Conservation (phyloP, 2,888 invertebrate species). For the Cosmorhoe ocellata region DNA sequence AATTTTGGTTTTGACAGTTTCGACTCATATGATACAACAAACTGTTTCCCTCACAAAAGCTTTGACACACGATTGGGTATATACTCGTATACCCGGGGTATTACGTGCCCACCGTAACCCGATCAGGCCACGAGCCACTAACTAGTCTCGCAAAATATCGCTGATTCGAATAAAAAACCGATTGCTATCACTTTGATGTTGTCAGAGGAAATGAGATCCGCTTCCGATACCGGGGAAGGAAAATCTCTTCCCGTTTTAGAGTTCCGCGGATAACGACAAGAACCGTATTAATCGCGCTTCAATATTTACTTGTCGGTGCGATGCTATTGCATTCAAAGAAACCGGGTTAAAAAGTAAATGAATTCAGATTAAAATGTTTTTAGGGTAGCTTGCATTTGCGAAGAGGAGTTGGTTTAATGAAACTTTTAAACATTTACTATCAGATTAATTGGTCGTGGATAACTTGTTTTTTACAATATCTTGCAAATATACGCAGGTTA, state of each 20-base stretch:
- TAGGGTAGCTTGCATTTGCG: background rate
- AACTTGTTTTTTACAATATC: too few species aligned
- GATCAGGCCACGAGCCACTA: conserved; percentile 49
- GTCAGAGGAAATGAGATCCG: conserved; percentile 81
- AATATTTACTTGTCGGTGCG: conserved; percentile 58
- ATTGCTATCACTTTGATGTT: conserved; percentile 81
- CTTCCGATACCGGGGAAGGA: conserved; percentile 77
- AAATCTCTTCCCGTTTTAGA: conserved; percentile 73
- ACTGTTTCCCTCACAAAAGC: conserved; percentile 10
- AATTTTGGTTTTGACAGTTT: too few species aligned
- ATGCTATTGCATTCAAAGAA: conserved; percentile 25
- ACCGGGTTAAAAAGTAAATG: conserved; percentile 4
- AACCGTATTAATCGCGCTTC: conserved; percentile 57
- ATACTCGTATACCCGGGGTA: conserved; percentile 15
- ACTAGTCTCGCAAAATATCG: conserved; percentile 77
- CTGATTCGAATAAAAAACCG: conserved; percentile 79
- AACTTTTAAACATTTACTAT: too few species aligned
- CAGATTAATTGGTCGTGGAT: too few species aligned
- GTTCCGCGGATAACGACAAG: conserved; percentile 56
- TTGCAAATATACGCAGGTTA: too few species aligned
- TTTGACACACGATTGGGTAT: conserved; percentile 17
- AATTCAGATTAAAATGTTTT: conserved; percentile 7
- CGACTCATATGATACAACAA: background rate
- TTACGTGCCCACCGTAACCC: conserved; percentile 46
- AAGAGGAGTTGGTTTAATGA: background rate